phyloP scores from a whole-genome alignment of 2,113 vertebrate species.

The Mungos mungo region DNA sequence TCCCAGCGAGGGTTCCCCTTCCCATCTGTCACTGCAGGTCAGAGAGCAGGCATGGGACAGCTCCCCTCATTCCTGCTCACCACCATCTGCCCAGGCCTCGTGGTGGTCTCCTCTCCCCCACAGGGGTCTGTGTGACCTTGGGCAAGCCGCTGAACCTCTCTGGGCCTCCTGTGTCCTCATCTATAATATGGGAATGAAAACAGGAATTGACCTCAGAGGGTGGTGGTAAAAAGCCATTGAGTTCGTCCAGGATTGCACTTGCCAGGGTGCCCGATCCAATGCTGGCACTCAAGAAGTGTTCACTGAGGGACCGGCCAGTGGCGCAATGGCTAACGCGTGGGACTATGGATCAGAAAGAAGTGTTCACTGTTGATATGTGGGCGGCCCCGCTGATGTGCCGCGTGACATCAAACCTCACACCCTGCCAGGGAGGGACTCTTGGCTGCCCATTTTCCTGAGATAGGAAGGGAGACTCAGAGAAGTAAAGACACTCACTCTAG shows the following conservation, averaged over 20 bases:
- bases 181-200: neutral
- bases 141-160: neutral
- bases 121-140: neutral
- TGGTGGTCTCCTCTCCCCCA: neutral
- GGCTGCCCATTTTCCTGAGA: neutral
- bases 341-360: too few relatives aligned
- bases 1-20: conserved; percentile 72
- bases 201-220: neutral
- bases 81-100: neutral
- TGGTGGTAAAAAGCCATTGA: neutral
- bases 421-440: neutral
- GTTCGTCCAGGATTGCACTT: neutral
- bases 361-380: neutral
- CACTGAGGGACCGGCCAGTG: too few relatives aligned
- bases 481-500: neutral
- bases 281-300: neutral
- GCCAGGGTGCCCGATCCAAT: neutral
- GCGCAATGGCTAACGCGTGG: too few relatives aligned
- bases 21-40: conserved; percentile 32
- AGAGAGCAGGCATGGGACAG: conserved; percentile 37
- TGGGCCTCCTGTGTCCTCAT: neutral
- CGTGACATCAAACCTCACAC: neutral
- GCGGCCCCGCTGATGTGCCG: fast-evolving
- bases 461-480: neutral
- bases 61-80: neutral